Evolutionary conservation across 2,888 invertebrate genomes (phyloP).

Genomic region (Acanthosepion lycidas): DNA sequence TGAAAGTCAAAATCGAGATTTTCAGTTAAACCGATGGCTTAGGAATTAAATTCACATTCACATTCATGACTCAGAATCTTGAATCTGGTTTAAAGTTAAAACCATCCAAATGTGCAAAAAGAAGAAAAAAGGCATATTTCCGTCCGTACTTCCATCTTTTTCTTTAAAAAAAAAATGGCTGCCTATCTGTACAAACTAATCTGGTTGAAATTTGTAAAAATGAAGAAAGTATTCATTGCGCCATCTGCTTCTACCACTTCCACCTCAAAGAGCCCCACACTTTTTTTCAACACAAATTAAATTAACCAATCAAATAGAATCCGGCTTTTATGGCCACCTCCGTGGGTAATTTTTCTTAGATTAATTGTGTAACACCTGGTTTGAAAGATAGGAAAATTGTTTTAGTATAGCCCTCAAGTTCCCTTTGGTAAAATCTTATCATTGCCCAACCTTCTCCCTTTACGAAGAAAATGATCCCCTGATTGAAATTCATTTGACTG

Average conservation of each 20-base stretch:
- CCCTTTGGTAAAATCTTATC: background rate
- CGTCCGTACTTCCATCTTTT: too few species aligned
- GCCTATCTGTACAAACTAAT: too few species aligned
- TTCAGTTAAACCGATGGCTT: too few species aligned
- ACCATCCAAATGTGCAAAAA: too few species aligned
- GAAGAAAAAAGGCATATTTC: too few species aligned
- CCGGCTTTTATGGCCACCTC: background rate
- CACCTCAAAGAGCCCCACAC: background rate
- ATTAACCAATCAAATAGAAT: background rate
- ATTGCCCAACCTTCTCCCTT: background rate
- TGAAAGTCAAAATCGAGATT: too few species aligned
- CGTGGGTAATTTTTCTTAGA: conserved; percentile 33
- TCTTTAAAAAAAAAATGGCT: too few species aligned
- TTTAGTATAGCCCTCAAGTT: background rate
- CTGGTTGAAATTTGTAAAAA: too few species aligned
- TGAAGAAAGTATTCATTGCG: background rate
- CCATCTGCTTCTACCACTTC: background rate
- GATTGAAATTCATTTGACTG: conserved; percentile 33
- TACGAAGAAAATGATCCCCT: background rate
- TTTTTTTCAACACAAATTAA: background rate
- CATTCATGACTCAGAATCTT: too few species aligned
- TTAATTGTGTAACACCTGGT: conserved; percentile 6
- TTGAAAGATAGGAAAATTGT: conserved; percentile 20
- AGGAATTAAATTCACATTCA: too few species aligned
- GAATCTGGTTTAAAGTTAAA: too few species aligned